phyloP scores from a whole-genome alignment of 2,888 invertebrate genomes.

The Stratiomys singularior region DNA sequence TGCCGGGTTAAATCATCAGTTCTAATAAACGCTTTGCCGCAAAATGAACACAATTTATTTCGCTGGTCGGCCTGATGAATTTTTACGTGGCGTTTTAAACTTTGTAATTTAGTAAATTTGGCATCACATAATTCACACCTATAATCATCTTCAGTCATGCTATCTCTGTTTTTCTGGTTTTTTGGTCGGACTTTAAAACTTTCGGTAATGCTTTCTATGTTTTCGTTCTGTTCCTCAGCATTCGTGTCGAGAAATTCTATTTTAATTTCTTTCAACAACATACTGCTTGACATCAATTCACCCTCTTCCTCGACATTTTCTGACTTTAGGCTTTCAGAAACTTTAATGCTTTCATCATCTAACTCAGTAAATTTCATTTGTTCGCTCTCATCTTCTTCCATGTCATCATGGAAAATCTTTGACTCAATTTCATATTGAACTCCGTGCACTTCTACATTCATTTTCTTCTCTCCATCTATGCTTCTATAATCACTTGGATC shows the following conservation, averaged over 20 bases:
- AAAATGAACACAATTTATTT: slow-evolving; percentile 55
- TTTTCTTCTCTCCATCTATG: slow-evolving; percentile 24
- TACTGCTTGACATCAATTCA: slow-evolving; percentile 6
- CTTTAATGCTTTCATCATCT: not conserved
- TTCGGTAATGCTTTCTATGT: not conserved
- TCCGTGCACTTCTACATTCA: slow-evolving; percentile 47
- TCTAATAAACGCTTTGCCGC: slow-evolving; percentile 55
- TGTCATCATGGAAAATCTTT: not conserved
- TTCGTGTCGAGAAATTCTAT: slow-evolving; percentile 6
- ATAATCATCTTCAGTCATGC: not conserved
- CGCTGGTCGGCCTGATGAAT: slow-evolving; percentile 54
- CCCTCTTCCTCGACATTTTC: slow-evolving; percentile 13
- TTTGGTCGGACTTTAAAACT: not conserved
- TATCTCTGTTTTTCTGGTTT: not conserved
- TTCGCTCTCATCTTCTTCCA: not conserved
- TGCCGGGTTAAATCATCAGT: slow-evolving; percentile 57
- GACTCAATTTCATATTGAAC: slow-evolving; percentile 40
- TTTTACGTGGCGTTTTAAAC: slow-evolving; percentile 54
- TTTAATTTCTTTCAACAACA: not conserved
- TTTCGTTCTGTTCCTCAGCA: not conserved
- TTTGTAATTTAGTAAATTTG: slow-evolving; percentile 41
- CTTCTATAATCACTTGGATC: not conserved
- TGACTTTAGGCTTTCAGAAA: too few relatives aligned
- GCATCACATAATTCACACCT: slow-evolving; percentile 36
- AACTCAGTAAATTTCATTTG: not conserved